Evolutionary conservation across 2,113 vertebrate genomes (phyloP), one percentile per base, ranked within the genome.

Genomic region (Salvator merianae): DNA sequence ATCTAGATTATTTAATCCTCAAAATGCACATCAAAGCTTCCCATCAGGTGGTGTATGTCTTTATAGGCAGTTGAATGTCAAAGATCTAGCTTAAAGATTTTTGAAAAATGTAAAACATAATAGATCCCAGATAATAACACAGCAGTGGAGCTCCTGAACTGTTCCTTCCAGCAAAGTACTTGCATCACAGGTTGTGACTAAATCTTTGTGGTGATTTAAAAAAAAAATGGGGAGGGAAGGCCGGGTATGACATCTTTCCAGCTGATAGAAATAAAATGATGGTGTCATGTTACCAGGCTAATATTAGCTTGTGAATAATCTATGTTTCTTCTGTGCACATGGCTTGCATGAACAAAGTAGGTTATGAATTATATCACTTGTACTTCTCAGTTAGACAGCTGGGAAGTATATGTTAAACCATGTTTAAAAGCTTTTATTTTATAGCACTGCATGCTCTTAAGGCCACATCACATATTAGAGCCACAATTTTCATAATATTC

Each of bases 1-100:
- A 96, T 97, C 97, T 97, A 97, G 98, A 98, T 98, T 97, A 98
- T 98, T 98, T 97, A 98, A 98, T 97, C 97, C 97, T 97, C 97
- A 98, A 98, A 98, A 97, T 96, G 97, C 96, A 97, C 97, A 97
- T 98, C 97, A 98, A 97, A 98, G 97, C 96, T 91, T 96, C 97
- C 93, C 97, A 96, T 97, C 97, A 86, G 97, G 97, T 96, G 97
- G 97, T 74, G 83, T 96, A 95, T 96, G 97, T 97, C 96, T 97
- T 97, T 95, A 95, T 95, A 97, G 96, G 96, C 96, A 95, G 96
- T 93, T 96, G 97, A 96, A 97, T 97, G 96, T 97, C 96, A 97
- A 96, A 97, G 96, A 98, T 97, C 96, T 95, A 96, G 96, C 95
- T 95, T 97, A 97, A 97, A 97, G 97, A 97, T 97, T 97, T 97